A percentile compares a stretch with the other conserved stretches of the same genome.
Conservation (phyloP, 2,113 vertebrate species). For the Siphamia tubifer region DNA sequence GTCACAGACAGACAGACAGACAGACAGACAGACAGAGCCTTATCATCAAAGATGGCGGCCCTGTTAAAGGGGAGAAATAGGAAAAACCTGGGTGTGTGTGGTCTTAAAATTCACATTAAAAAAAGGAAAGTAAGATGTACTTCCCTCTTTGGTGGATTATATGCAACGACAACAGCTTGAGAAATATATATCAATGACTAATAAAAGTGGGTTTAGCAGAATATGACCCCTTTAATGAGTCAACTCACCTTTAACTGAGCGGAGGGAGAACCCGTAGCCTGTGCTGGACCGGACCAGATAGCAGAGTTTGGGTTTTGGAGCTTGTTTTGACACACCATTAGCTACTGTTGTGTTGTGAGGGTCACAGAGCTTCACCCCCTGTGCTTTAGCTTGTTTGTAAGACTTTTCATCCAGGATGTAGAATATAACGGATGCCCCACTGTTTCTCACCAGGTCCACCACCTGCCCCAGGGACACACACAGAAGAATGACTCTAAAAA, state of each 20-base stretch:
- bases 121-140: too few species aligned
- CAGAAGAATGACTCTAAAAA: neutral
- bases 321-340: slow-evolving; percentile 59
- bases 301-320: slow-evolving; percentile 85
- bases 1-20: too few species aligned
- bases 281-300: slow-evolving; percentile 83
- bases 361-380: slow-evolving; percentile 75
- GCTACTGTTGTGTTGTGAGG: slow-evolving; percentile 4
- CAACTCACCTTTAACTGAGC: slow-evolving; percentile 85
- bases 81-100: too few species aligned
- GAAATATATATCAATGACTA: too few species aligned
- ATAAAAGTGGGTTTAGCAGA: too few species aligned
- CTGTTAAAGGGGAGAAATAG: too few species aligned
- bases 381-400: slow-evolving; percentile 82
- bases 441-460: slow-evolving; percentile 84
- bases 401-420: slow-evolving; percentile 85
- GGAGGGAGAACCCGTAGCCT: slow-evolving; percentile 88
- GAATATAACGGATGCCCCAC: slow-evolving; percentile 82
- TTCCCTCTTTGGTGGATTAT: too few species aligned
- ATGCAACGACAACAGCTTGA: too few species aligned
- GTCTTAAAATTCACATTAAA: too few species aligned
- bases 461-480: slow-evolving; percentile 76
- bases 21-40: too few species aligned
- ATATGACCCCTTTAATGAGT: too few species aligned
- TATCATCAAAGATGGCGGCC: too few species aligned